Base-by-base conservation (phyloP, 1,140 invertebrate genomes). In the Heliconius congener region DNA sequence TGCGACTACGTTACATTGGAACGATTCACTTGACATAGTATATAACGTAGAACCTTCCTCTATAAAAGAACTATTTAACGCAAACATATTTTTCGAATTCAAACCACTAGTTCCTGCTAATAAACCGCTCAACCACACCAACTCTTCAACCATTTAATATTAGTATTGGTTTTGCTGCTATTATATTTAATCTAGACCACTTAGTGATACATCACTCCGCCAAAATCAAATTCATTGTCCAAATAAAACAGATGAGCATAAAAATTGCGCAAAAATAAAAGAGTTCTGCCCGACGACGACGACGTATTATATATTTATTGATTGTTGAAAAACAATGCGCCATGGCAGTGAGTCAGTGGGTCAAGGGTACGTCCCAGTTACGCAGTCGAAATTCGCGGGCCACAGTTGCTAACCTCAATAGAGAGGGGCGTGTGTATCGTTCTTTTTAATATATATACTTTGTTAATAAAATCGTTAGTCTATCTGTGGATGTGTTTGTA, bases 311-410 rank as follows among this genome's bases (percentile, higher is more conserved):
- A 66, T 66, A 94, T 94, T 93, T 94, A 94, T 94, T 94, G 91
- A 94, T 94, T 92, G 93, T 93, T 92, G 88, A 90, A 92, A 92
- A 94, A 94, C 93, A 93, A 93, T 94, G 90, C 91, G 83, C 87
- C 88, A 66, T 90, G 91, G 88, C 90, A 94, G 89, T 94, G 88
- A 93, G 92, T 90, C 92, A 93, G 92, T 93, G 87, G 88, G 93
- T 93, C 92, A 94, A 93, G 93, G 93, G 88, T 88, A 86, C 86
- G 92, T 83, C 92, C 93, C 91, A 94, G 85, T 91, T 94, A 88
- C 87, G 88, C 89, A 88, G 90, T 90, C 91, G 87, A 93, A 94
- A 91, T 93, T 94, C 88, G 92, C 92, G 91, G 85, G 85, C 86
- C 77, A 81, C 75, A 74, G 90, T 93, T 91, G 89, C 91, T 93